A percentile compares a stretch with the other conserved stretches of the same genome.
phyloP scores from a whole-genome alignment of 2,888 invertebrate species.

The Polymixis flavicincta region DNA sequence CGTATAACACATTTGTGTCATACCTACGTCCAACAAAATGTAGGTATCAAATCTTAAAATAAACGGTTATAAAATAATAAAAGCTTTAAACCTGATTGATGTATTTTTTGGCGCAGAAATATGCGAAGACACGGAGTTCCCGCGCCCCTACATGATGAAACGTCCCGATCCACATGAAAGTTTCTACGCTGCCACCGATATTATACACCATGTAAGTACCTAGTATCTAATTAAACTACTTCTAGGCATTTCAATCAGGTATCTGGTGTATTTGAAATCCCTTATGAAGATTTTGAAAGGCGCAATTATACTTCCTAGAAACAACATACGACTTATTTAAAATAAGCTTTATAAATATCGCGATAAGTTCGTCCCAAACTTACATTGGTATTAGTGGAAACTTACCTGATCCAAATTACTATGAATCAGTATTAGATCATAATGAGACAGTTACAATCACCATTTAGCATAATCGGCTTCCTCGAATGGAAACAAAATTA shows the following conservation, averaged over 20 bases:
- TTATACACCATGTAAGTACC: constrained; percentile 91
- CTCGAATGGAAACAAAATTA: constrained; percentile 1
- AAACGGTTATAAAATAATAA: constrained; percentile 5
- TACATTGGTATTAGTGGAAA: neutral
- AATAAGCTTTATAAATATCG: neutral
- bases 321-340: too few species aligned
- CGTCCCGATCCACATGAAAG: constrained; percentile 89
- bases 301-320: too few species aligned
- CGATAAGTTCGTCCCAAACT: neutral
- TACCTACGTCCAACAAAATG: constrained; percentile 31
- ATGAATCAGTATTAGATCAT: neutral
- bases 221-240: constrained; percentile 38
- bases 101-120: constrained; percentile 79
- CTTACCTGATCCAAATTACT: neutral
- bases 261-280: neutral
- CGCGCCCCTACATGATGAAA: constrained; percentile 88
- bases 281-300: neutral
- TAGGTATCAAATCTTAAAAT: constrained; percentile 4
- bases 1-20: constrained; percentile 5
- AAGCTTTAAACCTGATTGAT: neutral
- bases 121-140: constrained; percentile 86
- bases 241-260: neutral
- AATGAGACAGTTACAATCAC: neutral
- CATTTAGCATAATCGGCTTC: constrained; percentile 1
- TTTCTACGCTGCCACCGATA: constrained; percentile 95